Evolutionary conservation across 2,888 invertebrate species (phyloP).

Genomic region (Caenorhabditis sp.): DNA sequence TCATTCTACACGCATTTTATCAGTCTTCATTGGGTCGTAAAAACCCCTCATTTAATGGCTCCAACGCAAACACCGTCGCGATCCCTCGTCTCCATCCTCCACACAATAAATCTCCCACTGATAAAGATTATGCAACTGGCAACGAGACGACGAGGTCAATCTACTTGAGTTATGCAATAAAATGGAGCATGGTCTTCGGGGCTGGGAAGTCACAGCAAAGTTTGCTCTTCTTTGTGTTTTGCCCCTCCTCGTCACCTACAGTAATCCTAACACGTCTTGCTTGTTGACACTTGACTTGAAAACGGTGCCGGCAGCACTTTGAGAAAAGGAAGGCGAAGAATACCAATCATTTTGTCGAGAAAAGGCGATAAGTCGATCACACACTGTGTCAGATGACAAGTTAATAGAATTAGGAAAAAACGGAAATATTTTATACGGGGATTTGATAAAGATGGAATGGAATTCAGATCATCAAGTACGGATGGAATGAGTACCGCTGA

Average conservation of each 20-base stretch:
- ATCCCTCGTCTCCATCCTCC: neutral
- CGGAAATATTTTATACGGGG: too few species aligned
- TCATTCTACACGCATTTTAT: conserved; percentile 20
- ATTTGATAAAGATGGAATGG: too few species aligned
- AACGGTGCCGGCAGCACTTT: conserved; percentile 11
- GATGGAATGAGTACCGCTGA: too few species aligned
- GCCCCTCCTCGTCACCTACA: conserved; percentile 5
- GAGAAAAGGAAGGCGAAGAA: conserved; percentile 1
- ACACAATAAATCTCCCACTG: conserved; percentile 42
- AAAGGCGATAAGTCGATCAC: conserved; percentile 24
- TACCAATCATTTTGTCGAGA: neutral
- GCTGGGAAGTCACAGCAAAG: too few species aligned
- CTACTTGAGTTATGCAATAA: conserved; percentile 29
- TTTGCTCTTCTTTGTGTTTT: conserved; percentile 3
- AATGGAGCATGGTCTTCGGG: neutral
- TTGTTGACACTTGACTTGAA: conserved; percentile 16
- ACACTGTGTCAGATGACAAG: conserved; percentile 1
- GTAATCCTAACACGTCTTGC: conserved; percentile 17
- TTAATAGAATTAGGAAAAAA: neutral
- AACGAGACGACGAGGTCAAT: conserved; percentile 5
- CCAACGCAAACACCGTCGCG: conserved; percentile 36
- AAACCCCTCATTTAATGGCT: conserved; percentile 48
- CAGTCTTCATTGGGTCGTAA: neutral
- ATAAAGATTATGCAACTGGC: conserved; percentile 47
- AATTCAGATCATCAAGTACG: too few species aligned